phyloP scores from a whole-genome alignment of 1,140 invertebrate species.

The Aphelinus certus region DNA sequence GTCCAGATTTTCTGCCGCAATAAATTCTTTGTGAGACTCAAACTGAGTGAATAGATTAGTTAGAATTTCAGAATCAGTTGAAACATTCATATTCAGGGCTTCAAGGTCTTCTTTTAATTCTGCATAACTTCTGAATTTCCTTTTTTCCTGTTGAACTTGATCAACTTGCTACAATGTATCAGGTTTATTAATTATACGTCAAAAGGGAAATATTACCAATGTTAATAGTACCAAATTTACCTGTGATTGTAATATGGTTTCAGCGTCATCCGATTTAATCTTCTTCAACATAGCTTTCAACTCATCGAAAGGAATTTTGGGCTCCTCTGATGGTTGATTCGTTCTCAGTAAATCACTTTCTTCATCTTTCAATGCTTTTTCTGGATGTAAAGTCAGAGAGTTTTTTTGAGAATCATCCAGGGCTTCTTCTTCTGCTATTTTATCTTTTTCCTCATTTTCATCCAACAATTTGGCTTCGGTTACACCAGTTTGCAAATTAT shows the following conservation, averaged over 20 bases:
- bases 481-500: constrained; percentile 78
- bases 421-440: constrained; percentile 49
- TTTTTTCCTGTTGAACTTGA: constrained; percentile 42
- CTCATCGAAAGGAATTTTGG: constrained; percentile 54
- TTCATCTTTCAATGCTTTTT: constrained; percentile 46
- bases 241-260: constrained; percentile 38
- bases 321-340: constrained; percentile 39
- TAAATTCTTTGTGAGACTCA: constrained; percentile 56
- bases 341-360: constrained; percentile 42
- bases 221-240: constrained; percentile 33
- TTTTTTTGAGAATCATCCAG: constrained; percentile 34
- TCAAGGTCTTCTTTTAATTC: constrained; percentile 75
- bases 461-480: constrained; percentile 80
- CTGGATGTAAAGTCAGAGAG: constrained; percentile 55
- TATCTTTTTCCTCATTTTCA: constrained; percentile 56
- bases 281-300: constrained; percentile 55
- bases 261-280: constrained; percentile 46
- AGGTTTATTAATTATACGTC: too few species aligned
- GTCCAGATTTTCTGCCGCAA: constrained; percentile 49
- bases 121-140: constrained; percentile 71
- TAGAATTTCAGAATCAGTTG: constrained; percentile 76
- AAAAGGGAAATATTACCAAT: neutral
- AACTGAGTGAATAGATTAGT: constrained; percentile 70
- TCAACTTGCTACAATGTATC: constrained; percentile 12
- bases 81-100: constrained; percentile 70